Conservation (phyloP, 2,888 invertebrate species). For the Aleiodes testaceus region DNA sequence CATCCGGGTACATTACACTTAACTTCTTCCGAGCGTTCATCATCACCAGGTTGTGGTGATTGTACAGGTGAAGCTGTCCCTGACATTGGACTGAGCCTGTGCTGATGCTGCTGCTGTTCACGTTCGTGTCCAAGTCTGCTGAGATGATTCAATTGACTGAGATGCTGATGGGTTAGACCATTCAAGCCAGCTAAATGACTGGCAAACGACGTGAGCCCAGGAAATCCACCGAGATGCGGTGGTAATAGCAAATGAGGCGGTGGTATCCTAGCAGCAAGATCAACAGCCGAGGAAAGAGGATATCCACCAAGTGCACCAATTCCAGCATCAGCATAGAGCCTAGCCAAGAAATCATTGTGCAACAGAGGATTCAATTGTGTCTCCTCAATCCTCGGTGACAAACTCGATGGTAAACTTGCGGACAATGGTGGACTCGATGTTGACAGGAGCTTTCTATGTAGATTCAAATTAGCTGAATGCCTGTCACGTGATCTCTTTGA, state of each 20-base stretch:
- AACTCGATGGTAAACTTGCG: constrained; percentile 74
- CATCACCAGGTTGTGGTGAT: constrained; percentile 56
- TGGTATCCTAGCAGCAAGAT: constrained; percentile 71
- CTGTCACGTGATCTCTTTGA: constrained; percentile 94
- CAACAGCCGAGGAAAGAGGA: constrained; percentile 69
- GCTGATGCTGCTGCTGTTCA: constrained; percentile 59
- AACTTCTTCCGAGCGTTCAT: constrained; percentile 76
- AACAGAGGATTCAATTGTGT: constrained; percentile 75
- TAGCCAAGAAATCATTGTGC: constrained; percentile 86
- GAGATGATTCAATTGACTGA: constrained; percentile 62
- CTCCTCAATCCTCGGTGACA: constrained; percentile 75
- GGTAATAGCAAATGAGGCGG: constrained; percentile 77
- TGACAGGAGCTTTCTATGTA: constrained; percentile 91
- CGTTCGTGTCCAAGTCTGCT: constrained; percentile 63
- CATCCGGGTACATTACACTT: constrained; percentile 86
- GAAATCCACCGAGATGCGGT: constrained; percentile 77
- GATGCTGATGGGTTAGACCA: constrained; percentile 73
- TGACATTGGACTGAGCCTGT: constrained; percentile 58
- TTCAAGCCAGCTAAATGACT: constrained; percentile 68
- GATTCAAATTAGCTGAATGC: constrained; percentile 92
- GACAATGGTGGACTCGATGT: constrained; percentile 76
- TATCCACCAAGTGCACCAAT: constrained; percentile 67
- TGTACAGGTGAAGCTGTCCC: constrained; percentile 54
- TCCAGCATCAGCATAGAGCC: constrained; percentile 83
- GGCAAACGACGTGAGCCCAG: constrained; percentile 73